Percentiles rank a stretch among this genome's conserved stretches.
Conservation (phyloP, 2,888 invertebrate genomes). For the Horisme vitalbata region DNA sequence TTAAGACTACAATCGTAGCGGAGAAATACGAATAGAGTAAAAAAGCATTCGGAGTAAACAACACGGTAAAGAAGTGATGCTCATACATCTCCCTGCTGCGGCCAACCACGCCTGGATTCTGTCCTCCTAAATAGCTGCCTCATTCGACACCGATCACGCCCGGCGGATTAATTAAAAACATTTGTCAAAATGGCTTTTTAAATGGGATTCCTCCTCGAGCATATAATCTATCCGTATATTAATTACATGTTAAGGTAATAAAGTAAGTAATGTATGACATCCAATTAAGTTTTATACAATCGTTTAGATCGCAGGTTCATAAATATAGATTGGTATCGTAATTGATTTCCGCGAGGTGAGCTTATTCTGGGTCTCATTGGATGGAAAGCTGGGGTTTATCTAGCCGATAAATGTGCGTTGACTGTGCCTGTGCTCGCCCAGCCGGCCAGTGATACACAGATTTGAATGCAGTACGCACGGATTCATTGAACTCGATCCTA, state of each 20-base stretch:
- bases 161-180: constrained; percentile 74
- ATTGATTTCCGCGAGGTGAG: constrained; percentile 56
- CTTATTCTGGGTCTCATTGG: constrained; percentile 49
- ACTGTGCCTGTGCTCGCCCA: constrained; percentile 22
- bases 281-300: constrained; percentile 60
- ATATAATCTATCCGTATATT: constrained; percentile 55
- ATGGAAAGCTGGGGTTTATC: constrained; percentile 41
- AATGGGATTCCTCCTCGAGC: constrained; percentile 56
- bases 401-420: constrained; percentile 50
- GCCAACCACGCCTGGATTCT: constrained; percentile 66
- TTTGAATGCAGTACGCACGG: constrained; percentile 62
- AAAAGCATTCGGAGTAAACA: constrained; percentile 47
- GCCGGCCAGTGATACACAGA: constrained; percentile 55
- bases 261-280: constrained; percentile 61
- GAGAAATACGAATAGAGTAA: constrained; percentile 36
- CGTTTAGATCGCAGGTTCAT: constrained; percentile 52
- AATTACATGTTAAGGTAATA: constrained; percentile 61
- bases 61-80: constrained; percentile 49
- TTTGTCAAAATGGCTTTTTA: constrained; percentile 66
- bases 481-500: constrained; percentile 78
- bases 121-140: constrained; percentile 64
- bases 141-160: constrained; percentile 63
- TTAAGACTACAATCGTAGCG: constrained; percentile 38
- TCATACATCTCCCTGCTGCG: constrained; percentile 51
- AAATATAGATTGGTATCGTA: constrained; percentile 56